These are phyloP conservation scores for Drosophila nasuta DNA, from an alignment of 1,140 invertebrate genomes.

Conservation along the genomic window DNA sequence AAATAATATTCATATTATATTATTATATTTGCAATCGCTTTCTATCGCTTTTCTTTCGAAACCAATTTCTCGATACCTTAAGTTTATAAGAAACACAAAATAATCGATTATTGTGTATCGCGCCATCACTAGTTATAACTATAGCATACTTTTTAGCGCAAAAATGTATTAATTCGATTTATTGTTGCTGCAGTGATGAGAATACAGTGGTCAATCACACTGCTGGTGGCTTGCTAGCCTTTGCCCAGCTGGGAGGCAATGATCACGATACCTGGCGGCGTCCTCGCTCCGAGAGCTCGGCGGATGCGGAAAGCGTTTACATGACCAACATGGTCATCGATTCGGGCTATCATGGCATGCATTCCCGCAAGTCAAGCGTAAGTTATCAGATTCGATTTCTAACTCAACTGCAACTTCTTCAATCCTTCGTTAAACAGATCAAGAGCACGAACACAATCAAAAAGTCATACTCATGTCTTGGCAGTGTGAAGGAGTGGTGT, in stretches of 20 bases:
- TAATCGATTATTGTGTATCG: too few species aligned
- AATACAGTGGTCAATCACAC: slow-evolving; percentile 84
- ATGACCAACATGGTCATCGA: slow-evolving; percentile 87
- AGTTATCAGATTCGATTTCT: slow-evolving; percentile 14
- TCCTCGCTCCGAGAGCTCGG: slow-evolving; percentile 90
- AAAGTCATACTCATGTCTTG: slow-evolving; percentile 80
- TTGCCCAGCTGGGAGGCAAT: slow-evolving; percentile 84
- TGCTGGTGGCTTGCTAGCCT: slow-evolving; percentile 61
- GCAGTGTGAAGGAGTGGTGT: slow-evolving; percentile 90
- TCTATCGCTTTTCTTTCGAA: too few species aligned
- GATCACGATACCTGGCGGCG: slow-evolving; percentile 87
- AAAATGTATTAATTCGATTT: not conserved
- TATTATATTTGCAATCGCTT: too few species aligned
- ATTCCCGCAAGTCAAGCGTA: slow-evolving; percentile 83
- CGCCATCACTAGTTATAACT: too few species aligned
- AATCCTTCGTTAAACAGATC: slow-evolving; percentile 47
- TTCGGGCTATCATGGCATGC: slow-evolving; percentile 82
- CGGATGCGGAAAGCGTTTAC: slow-evolving; percentile 90
- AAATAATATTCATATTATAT: too few species aligned
- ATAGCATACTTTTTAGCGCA: slow-evolving; percentile 13
- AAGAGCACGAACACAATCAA: slow-evolving; percentile 82
- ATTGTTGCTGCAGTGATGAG: slow-evolving; percentile 86
- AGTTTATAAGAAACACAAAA: too few species aligned
- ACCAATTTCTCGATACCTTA: too few species aligned
- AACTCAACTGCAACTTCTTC: too few species aligned